Conservation (phyloP, 2,797 vertebrate genomes). For the Gouania willdenowi region DNA sequence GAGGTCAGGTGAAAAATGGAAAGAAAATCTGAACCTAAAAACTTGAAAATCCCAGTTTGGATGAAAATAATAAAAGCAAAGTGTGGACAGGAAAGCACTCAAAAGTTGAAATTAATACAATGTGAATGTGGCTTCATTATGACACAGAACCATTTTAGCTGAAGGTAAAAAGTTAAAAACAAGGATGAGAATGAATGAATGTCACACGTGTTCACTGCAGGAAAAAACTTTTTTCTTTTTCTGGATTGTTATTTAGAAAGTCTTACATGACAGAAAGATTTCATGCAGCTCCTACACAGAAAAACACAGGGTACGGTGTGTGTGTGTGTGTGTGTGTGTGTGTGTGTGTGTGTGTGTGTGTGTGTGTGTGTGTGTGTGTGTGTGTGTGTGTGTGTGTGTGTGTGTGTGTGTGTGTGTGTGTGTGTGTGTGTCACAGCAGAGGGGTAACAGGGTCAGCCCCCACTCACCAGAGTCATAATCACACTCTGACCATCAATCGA, state of each 20-base stretch:
- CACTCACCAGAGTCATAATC: constrained; percentile 81
- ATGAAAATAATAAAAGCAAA: too few species aligned
- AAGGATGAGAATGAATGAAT: constrained; percentile 56
- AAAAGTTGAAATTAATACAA: constrained; percentile 11
- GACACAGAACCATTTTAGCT: constrained; percentile 5
- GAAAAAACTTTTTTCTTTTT: constrained; percentile 35
- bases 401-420: constrained; percentile 22
- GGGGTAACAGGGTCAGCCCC: constrained; percentile 46
- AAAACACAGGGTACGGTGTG: constrained; percentile 48
- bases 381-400: constrained; percentile 1
- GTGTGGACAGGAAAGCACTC: too few species aligned
- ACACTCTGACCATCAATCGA: constrained; percentile 76
- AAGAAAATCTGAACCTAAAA: too few species aligned
- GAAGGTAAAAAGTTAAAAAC: too few species aligned
- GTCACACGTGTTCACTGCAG: constrained; percentile 50
- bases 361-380: not conserved
- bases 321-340: constrained; percentile 10
- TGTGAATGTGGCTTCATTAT: constrained; percentile 30
- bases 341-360: not conserved
- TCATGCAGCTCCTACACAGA: constrained; percentile 64
- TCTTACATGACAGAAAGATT: constrained; percentile 41
- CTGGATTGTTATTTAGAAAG: constrained; percentile 32
- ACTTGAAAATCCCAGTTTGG: too few species aligned
- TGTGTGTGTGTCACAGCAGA: constrained; percentile 42
- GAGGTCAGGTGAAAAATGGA: too few species aligned